A percentile compares a stretch with the other conserved stretches of the same genome.
Conservation (phyloP, 2,797 vertebrate genomes). For the Bryconaethiops microstoma region DNA sequence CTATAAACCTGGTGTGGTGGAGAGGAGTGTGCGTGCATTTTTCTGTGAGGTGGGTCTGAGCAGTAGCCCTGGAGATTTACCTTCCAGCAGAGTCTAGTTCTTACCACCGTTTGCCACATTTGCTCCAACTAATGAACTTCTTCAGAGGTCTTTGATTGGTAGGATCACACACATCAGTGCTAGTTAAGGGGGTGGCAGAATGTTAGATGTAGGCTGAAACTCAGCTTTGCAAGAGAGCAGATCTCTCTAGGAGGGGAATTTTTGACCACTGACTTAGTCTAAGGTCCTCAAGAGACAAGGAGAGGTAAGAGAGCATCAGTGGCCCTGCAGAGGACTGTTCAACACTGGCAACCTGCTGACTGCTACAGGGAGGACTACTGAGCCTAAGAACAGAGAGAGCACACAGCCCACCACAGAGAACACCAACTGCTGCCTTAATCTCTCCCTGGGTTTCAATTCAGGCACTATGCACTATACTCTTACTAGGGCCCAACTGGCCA, state of each 20-base stretch:
- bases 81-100: too few species aligned
- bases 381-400: background rate
- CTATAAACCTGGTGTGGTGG: slow-evolving; percentile 25
- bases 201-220: too few species aligned
- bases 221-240: too few species aligned
- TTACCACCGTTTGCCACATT: too few species aligned
- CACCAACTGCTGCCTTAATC: background rate
- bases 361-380: background rate
- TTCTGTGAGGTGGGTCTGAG: background rate
- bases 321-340: background rate
- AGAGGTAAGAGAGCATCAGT: slow-evolving; percentile 16
- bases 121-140: too few species aligned
- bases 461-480: background rate
- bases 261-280: background rate
- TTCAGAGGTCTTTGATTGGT: too few species aligned
- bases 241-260: background rate
- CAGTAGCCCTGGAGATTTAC: too few species aligned
- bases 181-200: too few species aligned
- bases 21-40: background rate
- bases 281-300: slow-evolving; percentile 10
- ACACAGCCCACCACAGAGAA: background rate
- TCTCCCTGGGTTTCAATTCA: background rate
- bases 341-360: background rate
- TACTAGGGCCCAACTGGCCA: background rate
- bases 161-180: too few species aligned